phyloP scores from a whole-genome alignment of 1,140 invertebrate species.

The Pemphigus obesinymphae region DNA sequence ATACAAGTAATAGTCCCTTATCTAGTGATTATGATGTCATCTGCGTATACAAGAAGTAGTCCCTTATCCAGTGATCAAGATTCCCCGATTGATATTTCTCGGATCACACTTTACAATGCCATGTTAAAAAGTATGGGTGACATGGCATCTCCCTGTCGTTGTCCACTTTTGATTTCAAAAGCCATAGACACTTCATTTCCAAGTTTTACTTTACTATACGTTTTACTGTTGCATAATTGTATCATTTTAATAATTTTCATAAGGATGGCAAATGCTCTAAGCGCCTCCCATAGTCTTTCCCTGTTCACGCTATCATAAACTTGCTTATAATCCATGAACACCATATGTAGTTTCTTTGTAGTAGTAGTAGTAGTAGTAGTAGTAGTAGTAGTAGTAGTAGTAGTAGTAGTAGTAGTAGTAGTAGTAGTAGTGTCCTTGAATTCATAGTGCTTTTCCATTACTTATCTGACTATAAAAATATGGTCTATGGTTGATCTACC shows the following conservation, averaged over 20 bases:
- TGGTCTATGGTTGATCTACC: background rate
- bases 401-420: too few species aligned
- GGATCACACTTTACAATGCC: too few species aligned
- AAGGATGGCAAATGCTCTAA: background rate
- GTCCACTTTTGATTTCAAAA: background rate
- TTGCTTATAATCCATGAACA: background rate
- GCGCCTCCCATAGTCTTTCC: background rate
- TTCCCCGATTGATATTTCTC: too few species aligned
- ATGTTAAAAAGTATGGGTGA: too few species aligned
- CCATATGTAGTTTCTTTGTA: background rate
- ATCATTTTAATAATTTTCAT: background rate
- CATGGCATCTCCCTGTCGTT: background rate
- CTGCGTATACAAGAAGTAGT: too few species aligned
- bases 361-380: too few species aligned
- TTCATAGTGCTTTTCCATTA: background rate
- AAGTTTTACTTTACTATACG: background rate
- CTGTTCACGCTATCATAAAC: background rate
- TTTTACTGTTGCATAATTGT: background rate
- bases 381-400: too few species aligned
- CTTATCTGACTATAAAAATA: background rate
- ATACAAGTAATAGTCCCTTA: too few species aligned
- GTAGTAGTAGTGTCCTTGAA: too few species aligned
- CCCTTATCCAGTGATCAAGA: too few species aligned
- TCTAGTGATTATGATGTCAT: too few species aligned
- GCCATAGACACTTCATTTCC: background rate